Evolutionary conservation across 2,113 vertebrate species (phyloP).

Genomic region (Ia io): DNA sequence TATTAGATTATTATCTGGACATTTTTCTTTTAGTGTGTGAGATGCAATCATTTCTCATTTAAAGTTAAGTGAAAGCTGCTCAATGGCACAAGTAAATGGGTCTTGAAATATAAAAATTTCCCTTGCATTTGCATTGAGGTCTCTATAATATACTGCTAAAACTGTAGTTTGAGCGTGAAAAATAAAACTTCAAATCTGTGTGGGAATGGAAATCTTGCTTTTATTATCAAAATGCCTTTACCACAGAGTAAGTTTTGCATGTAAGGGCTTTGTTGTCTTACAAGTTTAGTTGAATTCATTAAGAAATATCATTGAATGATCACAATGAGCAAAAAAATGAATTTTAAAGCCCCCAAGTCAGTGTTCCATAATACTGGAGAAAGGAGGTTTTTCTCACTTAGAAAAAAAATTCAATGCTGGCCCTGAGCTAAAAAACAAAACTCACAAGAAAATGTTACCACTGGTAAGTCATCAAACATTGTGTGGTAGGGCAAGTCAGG

Average conservation of each 20-base stretch:
- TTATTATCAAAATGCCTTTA: background rate
- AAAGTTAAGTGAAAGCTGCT: background rate
- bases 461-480: background rate
- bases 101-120: background rate
- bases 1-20: background rate
- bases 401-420: background rate
- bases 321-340: constrained; percentile 19
- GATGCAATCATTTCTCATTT: background rate
- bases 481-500: background rate
- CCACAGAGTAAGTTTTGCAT: background rate
- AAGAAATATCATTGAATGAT: background rate
- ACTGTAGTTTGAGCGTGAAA: background rate
- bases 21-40: background rate
- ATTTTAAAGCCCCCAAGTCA: background rate
- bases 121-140: background rate
- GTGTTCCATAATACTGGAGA: background rate
- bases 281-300: background rate
- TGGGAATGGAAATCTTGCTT: background rate
- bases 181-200: background rate
- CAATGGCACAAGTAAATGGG: background rate
- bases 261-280: background rate
- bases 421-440: background rate
- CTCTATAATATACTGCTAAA: background rate
- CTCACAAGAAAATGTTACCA: background rate
- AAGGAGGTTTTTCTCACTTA: background rate